Percentiles rank a stretch among this genome's conserved stretches.
Evolutionary conservation across 2,888 invertebrate genomes (phyloP).

Genomic region (Julus scandinavius): DNA sequence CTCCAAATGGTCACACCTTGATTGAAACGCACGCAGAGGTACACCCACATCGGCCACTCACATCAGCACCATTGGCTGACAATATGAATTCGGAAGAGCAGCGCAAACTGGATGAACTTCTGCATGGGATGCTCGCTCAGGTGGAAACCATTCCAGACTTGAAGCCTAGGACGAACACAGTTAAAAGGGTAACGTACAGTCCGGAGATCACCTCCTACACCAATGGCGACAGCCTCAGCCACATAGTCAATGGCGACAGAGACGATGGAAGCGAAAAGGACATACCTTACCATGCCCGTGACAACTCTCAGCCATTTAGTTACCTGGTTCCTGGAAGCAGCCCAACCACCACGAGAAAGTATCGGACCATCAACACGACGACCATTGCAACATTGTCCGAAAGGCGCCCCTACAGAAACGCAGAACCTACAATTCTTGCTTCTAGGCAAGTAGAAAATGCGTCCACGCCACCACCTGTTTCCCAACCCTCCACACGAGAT

Average conservation of each 20-base stretch:
- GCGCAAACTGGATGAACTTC: constrained; percentile 77
- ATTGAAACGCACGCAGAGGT: constrained; percentile 56
- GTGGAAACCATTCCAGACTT: constrained; percentile 81
- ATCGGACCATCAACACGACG: constrained; percentile 55
- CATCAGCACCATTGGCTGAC: constrained; percentile 65
- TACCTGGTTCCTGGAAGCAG: constrained; percentile 74
- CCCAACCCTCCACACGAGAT: background rate
- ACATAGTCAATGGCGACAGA: constrained; percentile 19
- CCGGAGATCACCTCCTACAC: constrained; percentile 61
- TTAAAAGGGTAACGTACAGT: constrained; percentile 56
- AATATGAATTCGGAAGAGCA: constrained; percentile 68
- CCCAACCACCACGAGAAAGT: constrained; percentile 48
- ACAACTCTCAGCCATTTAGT: constrained; percentile 88
- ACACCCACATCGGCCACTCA: constrained; percentile 61
- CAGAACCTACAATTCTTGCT: background rate
- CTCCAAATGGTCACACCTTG: constrained; percentile 57
- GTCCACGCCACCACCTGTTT: constrained; percentile 23
- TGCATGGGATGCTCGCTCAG: constrained; percentile 87
- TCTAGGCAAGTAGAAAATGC: background rate
- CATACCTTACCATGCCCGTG: constrained; percentile 87
- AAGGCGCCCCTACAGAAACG: constrained; percentile 8
- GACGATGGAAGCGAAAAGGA: constrained; percentile 71
- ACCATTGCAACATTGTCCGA: constrained; percentile 55
- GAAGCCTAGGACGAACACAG: constrained; percentile 60
- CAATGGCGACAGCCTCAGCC: constrained; percentile 64